A percentile compares a stretch with the other conserved stretches of the same genome.
Conservation (phyloP, 2,797 vertebrate genomes). For the Epinephelus coioides region DNA sequence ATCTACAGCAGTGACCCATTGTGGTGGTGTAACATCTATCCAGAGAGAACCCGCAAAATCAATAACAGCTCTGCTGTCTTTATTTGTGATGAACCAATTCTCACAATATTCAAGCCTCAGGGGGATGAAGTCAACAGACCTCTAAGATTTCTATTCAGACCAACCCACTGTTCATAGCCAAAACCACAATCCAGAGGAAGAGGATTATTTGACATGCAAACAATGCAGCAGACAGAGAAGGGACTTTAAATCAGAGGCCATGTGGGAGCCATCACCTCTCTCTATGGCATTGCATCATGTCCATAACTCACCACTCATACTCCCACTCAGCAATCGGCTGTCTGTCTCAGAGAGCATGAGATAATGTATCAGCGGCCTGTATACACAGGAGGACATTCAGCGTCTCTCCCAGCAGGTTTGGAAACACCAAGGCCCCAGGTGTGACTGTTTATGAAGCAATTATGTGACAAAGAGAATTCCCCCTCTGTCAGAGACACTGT, state of each 20-base stretch:
- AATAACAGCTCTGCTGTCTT: conserved; percentile 18
- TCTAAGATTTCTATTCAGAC: conserved; percentile 14
- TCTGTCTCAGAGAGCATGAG: conserved; percentile 27
- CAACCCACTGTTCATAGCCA: background rate
- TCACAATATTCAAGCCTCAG: conserved; percentile 1
- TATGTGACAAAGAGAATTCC: conserved; percentile 58
- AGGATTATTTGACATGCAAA: conserved; percentile 60
- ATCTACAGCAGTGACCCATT: background rate
- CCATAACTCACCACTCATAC: conserved; percentile 45
- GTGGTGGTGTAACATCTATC: conserved; percentile 9
- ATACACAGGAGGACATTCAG: conserved; percentile 46
- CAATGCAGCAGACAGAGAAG: conserved; percentile 41
- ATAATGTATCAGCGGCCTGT: conserved; percentile 57
- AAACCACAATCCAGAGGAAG: conserved; percentile 9
- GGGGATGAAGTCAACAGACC: conserved; percentile 9
- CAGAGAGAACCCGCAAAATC: conserved; percentile 23
- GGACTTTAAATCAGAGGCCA: conserved; percentile 50
- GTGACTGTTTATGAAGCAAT: conserved; percentile 70
- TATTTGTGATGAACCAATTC: conserved; percentile 22
- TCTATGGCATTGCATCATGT: conserved; percentile 55
- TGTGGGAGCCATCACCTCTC: conserved; percentile 44
- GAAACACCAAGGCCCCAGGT: conserved; percentile 64
- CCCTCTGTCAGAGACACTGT: conserved; percentile 17
- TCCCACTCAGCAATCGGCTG: conserved; percentile 44
- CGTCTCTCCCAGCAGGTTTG: conserved; percentile 60